These are phyloP conservation scores for Agonopterix heracliana DNA, from an alignment of 2,888 invertebrate genomes.

Conservation along the genomic window DNA sequence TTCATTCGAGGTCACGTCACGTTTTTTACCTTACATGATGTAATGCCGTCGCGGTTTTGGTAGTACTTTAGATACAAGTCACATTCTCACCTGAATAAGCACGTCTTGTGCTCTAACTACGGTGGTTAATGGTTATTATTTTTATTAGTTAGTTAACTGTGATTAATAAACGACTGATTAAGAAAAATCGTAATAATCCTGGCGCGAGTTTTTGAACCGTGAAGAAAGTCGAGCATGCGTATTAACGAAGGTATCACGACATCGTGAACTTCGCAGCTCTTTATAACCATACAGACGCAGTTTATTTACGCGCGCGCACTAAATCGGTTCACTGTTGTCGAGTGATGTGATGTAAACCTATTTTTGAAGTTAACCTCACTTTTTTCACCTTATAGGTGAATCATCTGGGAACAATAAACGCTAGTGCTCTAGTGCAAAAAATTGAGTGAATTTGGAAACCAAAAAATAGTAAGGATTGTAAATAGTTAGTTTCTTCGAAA, in stretches of 20 bases:
- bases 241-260: conserved; percentile 23
- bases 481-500: conserved; percentile 7
- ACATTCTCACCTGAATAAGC: conserved; percentile 25
- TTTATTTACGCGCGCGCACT: conserved; percentile 51
- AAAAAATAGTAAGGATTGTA: background rate
- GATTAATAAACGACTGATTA: background rate
- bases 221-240: conserved; percentile 41
- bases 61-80: conserved; percentile 36
- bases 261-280: conserved; percentile 30
- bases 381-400: conserved; percentile 41
- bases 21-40: conserved; percentile 63
- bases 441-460: background rate
- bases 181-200: conserved; percentile 1
- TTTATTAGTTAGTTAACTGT: background rate
- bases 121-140: background rate
- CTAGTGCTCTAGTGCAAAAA: background rate
- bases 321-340: conserved; percentile 25
- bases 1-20: conserved; percentile 55
- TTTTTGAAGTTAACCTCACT: conserved; percentile 67
- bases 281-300: conserved; percentile 21
- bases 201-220: conserved; percentile 34
- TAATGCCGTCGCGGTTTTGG: conserved; percentile 42
- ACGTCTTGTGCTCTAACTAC: background rate
- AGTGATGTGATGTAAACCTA: conserved; percentile 42
- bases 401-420: conserved; percentile 23